Evolutionary conservation across 1,140 invertebrate genomes (phyloP), one percentile per base, ranked within the genome.

Genomic region (Anoplophora glabripennis): DNA sequence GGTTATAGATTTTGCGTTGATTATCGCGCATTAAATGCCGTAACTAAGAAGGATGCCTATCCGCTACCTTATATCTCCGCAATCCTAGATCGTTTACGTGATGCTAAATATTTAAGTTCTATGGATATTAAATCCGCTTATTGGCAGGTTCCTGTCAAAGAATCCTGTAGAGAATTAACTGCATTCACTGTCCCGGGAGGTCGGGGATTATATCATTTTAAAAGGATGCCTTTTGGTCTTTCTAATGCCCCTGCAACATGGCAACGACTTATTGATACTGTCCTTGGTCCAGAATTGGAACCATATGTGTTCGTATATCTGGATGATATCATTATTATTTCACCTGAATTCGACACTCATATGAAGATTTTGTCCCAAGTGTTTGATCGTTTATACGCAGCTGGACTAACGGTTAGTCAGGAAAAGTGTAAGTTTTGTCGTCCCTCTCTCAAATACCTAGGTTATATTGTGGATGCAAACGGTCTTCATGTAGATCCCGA

Each of bases 401-500:
- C 67, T 21, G 53, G 53, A 3, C 44, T 76, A 35, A 72, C 62
- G 4, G 42, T 75, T 17, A 70, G 69, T 63, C 35, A 60, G 9
- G 67, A 65, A 9, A 76, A 77, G 57, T 71, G 68, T 54, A 33
- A 66, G 40, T 75, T 78, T 59, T 64, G 67, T 21, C 57, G 66
- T 37, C n/a, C 61, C 3, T 49, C 52, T 7, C 61, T 74, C 53
- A 46, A 46, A 15, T 76, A 65, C 59, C 59, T 75, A 18, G 74
- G 73, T 14, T 72, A 72, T 41, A 61, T 75, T 18, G 61, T 75
- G 1, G 64, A 67, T 38, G 53, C 56, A 11, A 15, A 66, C 14
- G 78, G 78, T 7, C 14, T 56, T 65, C 36, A 63, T 73, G 0
- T n/a, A n/a, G 73, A 77, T n/a, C n/a, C n/a, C n/a, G n/a, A n/a